phyloP scores from a whole-genome alignment of 1,140 invertebrate genomes.

The Drosophila navojoa region DNA sequence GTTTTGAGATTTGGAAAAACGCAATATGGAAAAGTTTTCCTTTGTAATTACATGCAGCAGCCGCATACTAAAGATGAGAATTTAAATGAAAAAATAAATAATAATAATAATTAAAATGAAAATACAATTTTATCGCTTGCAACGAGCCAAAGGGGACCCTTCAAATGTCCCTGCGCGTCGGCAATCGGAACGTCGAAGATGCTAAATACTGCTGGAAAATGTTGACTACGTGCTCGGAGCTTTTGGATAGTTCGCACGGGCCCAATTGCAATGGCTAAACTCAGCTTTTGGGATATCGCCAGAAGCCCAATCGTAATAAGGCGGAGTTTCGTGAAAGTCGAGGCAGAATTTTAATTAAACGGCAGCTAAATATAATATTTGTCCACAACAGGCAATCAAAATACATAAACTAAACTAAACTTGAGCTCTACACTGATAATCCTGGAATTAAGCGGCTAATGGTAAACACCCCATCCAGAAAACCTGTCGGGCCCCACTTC shows the following conservation, averaged over 20 bases:
- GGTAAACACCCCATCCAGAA: constrained; percentile 42
- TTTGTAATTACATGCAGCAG: constrained; percentile 76
- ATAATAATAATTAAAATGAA: constrained; percentile 15
- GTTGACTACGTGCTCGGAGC: constrained; percentile 11
- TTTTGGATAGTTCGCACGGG: constrained; percentile 22
- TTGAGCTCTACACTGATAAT: constrained; percentile 64
- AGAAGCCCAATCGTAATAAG: background rate
- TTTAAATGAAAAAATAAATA: background rate
- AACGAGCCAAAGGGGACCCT: constrained; percentile 6
- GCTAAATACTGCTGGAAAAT: background rate
- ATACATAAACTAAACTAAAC: constrained; percentile 61
- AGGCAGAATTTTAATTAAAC: constrained; percentile 48
- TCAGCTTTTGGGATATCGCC: too few relatives aligned
- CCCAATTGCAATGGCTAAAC: constrained; percentile 39
- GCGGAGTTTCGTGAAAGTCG: background rate
- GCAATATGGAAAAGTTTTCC: constrained; percentile 75
- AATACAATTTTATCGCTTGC: constrained; percentile 1
- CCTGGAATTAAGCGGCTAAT: constrained; percentile 64
- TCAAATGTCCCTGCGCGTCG: constrained; percentile 9
- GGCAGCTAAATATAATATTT: constrained; percentile 58
- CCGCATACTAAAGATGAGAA: constrained; percentile 30
- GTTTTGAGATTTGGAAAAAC: constrained; percentile 69
- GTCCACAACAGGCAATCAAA: constrained; percentile 45
- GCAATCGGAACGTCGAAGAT: constrained; percentile 25
- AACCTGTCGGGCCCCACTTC: constrained; percentile 7